Evolutionary conservation across 2,113 vertebrate species (phyloP).

Genomic region (Opisthocomus hoazin): DNA sequence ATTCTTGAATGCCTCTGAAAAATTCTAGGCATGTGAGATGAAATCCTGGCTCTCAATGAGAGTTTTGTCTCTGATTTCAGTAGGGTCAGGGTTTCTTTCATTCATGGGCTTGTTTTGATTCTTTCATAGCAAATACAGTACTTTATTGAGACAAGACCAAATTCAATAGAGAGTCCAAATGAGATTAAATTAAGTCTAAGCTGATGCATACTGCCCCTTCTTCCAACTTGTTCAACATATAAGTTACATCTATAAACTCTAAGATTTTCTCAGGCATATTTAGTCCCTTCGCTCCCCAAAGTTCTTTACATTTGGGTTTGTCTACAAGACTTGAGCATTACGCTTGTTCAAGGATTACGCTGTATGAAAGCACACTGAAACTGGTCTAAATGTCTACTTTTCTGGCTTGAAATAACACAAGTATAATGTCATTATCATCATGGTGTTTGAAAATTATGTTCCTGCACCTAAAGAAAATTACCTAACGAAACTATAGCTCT

Average conservation of each 20-base stretch:
- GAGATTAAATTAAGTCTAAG: conserved; percentile 3
- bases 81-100: conserved; percentile 33
- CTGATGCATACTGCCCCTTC: not conserved
- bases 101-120: conserved; percentile 35
- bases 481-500: not conserved
- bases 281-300: not conserved
- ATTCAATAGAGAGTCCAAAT: not conserved
- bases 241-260: not conserved
- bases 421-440: not conserved
- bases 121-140: conserved; percentile 53
- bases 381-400: not conserved
- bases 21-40: conserved; percentile 46
- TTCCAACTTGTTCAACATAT: not conserved
- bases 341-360: not conserved
- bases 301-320: not conserved
- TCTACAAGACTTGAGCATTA: not conserved
- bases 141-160: conserved; percentile 27
- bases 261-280: not conserved
- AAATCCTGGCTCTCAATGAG: conserved; percentile 47
- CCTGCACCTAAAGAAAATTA: not conserved
- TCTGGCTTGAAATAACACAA: not conserved
- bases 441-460: not conserved
- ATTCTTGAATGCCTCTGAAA: conserved; percentile 36
- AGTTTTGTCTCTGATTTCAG: conserved; percentile 35
- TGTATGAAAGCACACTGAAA: not conserved